Percentiles rank a stretch among this genome's conserved stretches.
phyloP scores from a whole-genome alignment of 2,888 invertebrate genomes.

The Galerucella calmariensis region DNA sequence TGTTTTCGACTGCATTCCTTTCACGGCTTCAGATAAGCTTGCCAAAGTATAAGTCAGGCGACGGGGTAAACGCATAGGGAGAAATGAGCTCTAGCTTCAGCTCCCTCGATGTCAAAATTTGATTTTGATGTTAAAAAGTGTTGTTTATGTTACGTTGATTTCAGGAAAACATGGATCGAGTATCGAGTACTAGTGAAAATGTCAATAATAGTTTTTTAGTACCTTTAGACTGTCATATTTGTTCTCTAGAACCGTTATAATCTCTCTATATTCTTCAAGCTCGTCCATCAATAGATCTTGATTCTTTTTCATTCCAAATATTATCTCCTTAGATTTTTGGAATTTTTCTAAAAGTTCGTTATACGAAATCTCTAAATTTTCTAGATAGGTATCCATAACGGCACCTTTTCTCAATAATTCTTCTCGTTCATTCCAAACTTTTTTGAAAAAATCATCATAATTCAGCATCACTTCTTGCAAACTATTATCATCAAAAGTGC shows the following conservation, averaged over 20 bases:
- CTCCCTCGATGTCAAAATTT: too few relatives aligned
- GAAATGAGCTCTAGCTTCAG: too few relatives aligned
- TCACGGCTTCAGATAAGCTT: too few relatives aligned
- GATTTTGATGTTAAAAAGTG: too few relatives aligned
- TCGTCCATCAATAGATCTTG: conserved; percentile 54
- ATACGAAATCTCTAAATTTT: conserved; percentile 57
- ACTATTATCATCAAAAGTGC: conserved; percentile 41
- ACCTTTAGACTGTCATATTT: conserved; percentile 52
- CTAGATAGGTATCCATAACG: conserved; percentile 50
- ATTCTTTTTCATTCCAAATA: conserved; percentile 56
- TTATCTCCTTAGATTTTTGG: conserved; percentile 55
- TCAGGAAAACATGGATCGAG: too few relatives aligned
- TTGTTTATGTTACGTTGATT: too few relatives aligned
- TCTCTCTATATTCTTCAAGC: conserved; percentile 52
- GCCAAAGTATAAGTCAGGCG: too few relatives aligned
- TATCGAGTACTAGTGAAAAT: too few relatives aligned
- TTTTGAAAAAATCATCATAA: conserved; percentile 56
- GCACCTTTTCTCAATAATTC: conserved; percentile 51
- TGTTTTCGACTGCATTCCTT: too few relatives aligned
- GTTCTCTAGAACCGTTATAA: conserved; percentile 49
- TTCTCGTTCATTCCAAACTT: conserved; percentile 55
- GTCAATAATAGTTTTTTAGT: too few relatives aligned
- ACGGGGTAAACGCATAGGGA: too few relatives aligned
- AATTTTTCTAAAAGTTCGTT: conserved; percentile 58
- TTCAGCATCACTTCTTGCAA: conserved; percentile 50